Evolutionary conservation across 2,888 invertebrate species (phyloP), one percentile per base, ranked within the genome.

Genomic region (Eudasyphora cyanicolor): DNA sequence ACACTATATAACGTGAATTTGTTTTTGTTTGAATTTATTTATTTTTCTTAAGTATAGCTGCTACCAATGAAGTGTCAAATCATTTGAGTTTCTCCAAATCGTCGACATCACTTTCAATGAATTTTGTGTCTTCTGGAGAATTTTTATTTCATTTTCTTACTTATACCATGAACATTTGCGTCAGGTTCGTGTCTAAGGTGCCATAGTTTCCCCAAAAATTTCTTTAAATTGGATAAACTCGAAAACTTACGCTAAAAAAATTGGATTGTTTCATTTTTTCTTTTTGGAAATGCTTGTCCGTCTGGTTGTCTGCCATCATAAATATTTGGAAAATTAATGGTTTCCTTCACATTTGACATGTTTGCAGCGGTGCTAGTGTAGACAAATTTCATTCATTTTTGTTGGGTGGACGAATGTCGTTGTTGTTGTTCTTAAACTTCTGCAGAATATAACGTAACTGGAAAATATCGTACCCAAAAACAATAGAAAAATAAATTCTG

Each of bases 21-120:
- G n/a, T n/a, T n/a, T n/a, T n/a, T n/a, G n/a, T n/a, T n/a, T n/a
- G n/a, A n/a, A n/a, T n/a, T n/a, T n/a, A n/a, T n/a, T n/a, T n/a
- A n/a, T n/a, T n/a, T n/a, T n/a, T n/a, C n/a, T n/a, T n/a, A n/a
- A n/a, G n/a, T n/a, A n/a, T n/a, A n/a, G n/a, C n/a, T 88, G 85
- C 85, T 87, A 87, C 88, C 88, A 88, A 89, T 90, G 87, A 90
- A 90, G 88, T 90, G 89, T 90, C 90, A 89, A 90, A 88, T 88
- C 88, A 87, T 85, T 80, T 78, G 84, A 84, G 87, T 88, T 87
- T 84, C 87, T 87, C 69, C 77, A 79, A 82, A 49, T 38, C 29
- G 38, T 74, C 42, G 67, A 69, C 57, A n/a, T n/a, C n/a, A n/a
- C 60, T 64, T 74, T 49, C 38, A 14, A 12, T 6, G 38, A n/a